Percentiles rank a stretch among this genome's conserved stretches.
These are phyloP conservation scores for Danionella dracula DNA, from an alignment of 2,797 vertebrate species.

Conservation along the genomic window DNA sequence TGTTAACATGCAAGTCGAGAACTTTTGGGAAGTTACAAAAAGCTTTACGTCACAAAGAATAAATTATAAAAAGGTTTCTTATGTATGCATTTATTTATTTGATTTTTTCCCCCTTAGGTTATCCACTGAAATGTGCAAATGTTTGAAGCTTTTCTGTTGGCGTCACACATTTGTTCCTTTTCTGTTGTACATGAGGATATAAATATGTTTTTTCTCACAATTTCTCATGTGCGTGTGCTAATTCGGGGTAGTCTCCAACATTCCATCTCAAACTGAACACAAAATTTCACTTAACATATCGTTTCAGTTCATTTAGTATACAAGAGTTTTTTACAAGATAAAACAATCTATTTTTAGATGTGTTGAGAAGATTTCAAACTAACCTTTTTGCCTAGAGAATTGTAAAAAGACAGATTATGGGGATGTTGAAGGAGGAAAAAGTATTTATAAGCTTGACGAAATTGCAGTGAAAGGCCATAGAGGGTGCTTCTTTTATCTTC, in stretches of 20 bases:
- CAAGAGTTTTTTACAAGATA: conserved; percentile 25
- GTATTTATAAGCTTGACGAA: conserved; percentile 16
- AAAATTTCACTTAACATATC: conserved; percentile 31
- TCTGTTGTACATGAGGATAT: conserved; percentile 48
- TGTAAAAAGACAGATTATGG: conserved; percentile 18
- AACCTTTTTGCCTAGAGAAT: conserved; percentile 37
- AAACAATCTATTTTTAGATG: conserved; percentile 37
- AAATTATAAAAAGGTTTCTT: conserved; percentile 79
- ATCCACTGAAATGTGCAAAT: conserved; percentile 62
- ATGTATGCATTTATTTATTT: conserved; percentile 94
- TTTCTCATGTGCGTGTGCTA: conserved; percentile 37
- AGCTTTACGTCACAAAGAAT: conserved; percentile 79
- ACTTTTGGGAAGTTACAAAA: conserved; percentile 79
- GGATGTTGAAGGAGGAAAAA: neutral
- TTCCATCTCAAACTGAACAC: conserved; percentile 58
- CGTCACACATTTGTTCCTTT: conserved; percentile 46
- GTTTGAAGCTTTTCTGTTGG: conserved; percentile 56
- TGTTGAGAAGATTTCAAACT: conserved; percentile 24
- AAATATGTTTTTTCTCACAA: conserved; percentile 38
- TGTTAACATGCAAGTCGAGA: conserved; percentile 61
- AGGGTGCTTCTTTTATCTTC: conserved; percentile 73
- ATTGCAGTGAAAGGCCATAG: conserved; percentile 48
- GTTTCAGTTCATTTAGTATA: conserved; percentile 26
- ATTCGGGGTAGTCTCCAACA: conserved; percentile 54
- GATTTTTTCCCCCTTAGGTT: conserved; percentile 55